These are phyloP conservation scores for Scrobipalpa atriplicella DNA, from an alignment of 2,888 invertebrate genomes.

Conservation along the genomic window DNA sequence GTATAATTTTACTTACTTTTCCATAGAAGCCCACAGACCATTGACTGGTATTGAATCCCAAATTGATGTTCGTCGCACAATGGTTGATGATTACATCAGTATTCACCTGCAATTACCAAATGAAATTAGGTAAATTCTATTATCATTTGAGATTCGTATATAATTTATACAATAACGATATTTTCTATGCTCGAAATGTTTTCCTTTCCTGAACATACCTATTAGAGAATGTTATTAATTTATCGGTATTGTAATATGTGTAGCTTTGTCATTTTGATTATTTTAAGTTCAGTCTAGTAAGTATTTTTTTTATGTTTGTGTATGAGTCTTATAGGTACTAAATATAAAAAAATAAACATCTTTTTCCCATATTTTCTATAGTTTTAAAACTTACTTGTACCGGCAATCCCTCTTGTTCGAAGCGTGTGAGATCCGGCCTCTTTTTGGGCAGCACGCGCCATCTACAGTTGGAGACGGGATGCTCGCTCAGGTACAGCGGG, in stretches of 20 bases:
- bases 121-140: background rate
- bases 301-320: too few species aligned
- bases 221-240: too few species aligned
- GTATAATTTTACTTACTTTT: slow-evolving; percentile 55
- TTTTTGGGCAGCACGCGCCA: slow-evolving; percentile 72
- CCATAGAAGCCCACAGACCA: slow-evolving; percentile 71
- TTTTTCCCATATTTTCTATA: background rate
- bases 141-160: background rate
- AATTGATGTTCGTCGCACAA: slow-evolving; percentile 72
- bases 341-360: too few species aligned
- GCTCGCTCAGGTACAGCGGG: slow-evolving; percentile 70
- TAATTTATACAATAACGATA: background rate
- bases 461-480: slow-evolving; percentile 70
- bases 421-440: slow-evolving; percentile 62
- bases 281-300: too few species aligned
- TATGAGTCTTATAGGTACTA: too few species aligned
- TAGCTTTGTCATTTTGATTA: too few species aligned
- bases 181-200: too few species aligned
- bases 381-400: slow-evolving; percentile 50
- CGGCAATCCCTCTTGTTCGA: slow-evolving; percentile 66
- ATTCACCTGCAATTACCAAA: slow-evolving; percentile 61
- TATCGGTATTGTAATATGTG: too few species aligned
- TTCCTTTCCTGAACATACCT: too few species aligned
- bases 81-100: slow-evolving; percentile 72
- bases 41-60: slow-evolving; percentile 59